These are phyloP conservation scores for Staurois parvus DNA, from an alignment of 2,797 vertebrate species.

Conservation along the genomic window DNA sequence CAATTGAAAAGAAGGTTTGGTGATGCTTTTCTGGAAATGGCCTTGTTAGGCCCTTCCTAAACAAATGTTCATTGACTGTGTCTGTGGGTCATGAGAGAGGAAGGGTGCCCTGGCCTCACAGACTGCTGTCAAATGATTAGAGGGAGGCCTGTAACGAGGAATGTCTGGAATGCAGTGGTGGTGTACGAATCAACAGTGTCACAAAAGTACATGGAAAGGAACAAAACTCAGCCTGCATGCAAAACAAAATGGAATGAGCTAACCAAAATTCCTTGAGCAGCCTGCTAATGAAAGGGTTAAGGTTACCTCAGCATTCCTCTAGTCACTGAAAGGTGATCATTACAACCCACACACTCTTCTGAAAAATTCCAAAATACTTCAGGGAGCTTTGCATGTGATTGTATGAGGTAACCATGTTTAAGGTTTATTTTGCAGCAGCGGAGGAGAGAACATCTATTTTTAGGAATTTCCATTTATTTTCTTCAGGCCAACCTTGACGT, in stretches of 20 bases:
- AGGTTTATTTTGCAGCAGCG: constrained; percentile 66
- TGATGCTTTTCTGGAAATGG: constrained; percentile 60
- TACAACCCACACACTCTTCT: constrained; percentile 68
- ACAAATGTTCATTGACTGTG: constrained; percentile 50
- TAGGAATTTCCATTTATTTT: constrained; percentile 30
- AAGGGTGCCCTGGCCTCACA: constrained; percentile 90
- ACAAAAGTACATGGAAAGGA: constrained; percentile 76
- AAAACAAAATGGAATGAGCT: constrained; percentile 6
- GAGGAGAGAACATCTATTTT: constrained; percentile 65
- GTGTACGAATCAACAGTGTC: constrained; percentile 91
- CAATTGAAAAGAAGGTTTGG: constrained; percentile 4
- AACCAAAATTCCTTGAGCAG: too few species aligned
- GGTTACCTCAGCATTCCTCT: constrained; percentile 71
- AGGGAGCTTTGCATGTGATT: constrained; percentile 63
- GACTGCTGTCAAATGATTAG: constrained; percentile 94
- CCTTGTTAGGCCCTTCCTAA: constrained; percentile 63
- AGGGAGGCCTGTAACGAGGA: constrained; percentile 84
- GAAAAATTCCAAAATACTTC: constrained; percentile 63
- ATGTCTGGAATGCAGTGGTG: constrained; percentile 95
- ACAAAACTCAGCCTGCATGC: constrained; percentile 72
- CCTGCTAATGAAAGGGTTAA: constrained; percentile 63
- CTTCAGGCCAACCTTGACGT: constrained; percentile 19
- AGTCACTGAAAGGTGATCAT: constrained; percentile 68
- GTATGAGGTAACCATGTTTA: constrained; percentile 67
- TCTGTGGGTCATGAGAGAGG: constrained; percentile 66